Percentiles rank a stretch among this genome's conserved stretches.
Evolutionary conservation across 2,888 invertebrate genomes (phyloP).

Genomic region (Geotrupes spiniger): DNA sequence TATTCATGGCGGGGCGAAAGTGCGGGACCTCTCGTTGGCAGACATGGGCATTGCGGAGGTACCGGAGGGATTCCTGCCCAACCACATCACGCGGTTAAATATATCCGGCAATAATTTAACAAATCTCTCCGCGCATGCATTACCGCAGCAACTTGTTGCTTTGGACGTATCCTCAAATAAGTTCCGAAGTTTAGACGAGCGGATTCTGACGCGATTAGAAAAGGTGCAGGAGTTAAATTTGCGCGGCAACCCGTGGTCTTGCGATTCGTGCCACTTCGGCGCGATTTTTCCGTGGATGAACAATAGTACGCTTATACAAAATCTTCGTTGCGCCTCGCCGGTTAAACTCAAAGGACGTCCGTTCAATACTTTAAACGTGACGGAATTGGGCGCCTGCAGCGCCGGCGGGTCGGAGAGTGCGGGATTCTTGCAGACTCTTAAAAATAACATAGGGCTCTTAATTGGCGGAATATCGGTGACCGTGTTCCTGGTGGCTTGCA

Average conservation of each 20-base stretch:
- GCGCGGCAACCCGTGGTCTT: slow-evolving; percentile 66
- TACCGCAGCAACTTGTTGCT: slow-evolving; percentile 59
- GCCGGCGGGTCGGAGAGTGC: slow-evolving; percentile 51
- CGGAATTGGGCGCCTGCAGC: slow-evolving; percentile 48
- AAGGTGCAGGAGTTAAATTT: slow-evolving; percentile 56
- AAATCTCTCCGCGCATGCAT: slow-evolving; percentile 56
- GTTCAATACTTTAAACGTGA: slow-evolving; percentile 44
- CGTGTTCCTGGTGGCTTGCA: slow-evolving; percentile 53
- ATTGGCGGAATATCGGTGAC: slow-evolving; percentile 52
- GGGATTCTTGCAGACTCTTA: slow-evolving; percentile 38
- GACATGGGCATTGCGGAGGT: slow-evolving; percentile 58
- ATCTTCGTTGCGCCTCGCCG: slow-evolving; percentile 61
- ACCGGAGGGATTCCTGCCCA: slow-evolving; percentile 58
- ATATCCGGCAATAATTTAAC: slow-evolving; percentile 70
- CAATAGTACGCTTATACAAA: slow-evolving; percentile 52
- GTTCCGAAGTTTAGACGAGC: slow-evolving; percentile 61
- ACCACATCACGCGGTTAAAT: slow-evolving; percentile 60
- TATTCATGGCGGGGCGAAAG: slow-evolving; percentile 57
- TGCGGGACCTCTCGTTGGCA: slow-evolving; percentile 59
- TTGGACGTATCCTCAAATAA: slow-evolving; percentile 74
- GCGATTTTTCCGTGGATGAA: slow-evolving; percentile 58
- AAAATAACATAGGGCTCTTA: slow-evolving; percentile 51
- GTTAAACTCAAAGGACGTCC: slow-evolving; percentile 53
- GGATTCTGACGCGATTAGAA: slow-evolving; percentile 58
- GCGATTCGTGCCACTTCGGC: slow-evolving; percentile 63